phyloP scores from a whole-genome alignment of 2,888 invertebrate species.

The Nycteola revayana region DNA sequence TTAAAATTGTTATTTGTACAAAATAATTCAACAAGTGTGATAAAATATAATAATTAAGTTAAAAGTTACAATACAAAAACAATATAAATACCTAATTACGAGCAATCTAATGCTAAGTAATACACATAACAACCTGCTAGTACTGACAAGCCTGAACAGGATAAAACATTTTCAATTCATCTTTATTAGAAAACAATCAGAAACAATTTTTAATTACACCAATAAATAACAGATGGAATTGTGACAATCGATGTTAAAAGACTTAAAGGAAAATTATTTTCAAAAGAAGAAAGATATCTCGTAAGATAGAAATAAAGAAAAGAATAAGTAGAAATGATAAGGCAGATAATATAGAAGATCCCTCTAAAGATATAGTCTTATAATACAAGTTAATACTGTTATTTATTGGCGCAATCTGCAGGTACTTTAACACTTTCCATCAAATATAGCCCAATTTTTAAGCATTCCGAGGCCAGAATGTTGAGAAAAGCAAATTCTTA shows the following conservation, averaged over 20 bases:
- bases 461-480: constrained; percentile 52
- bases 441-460: constrained; percentile 54
- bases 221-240: constrained; percentile 52
- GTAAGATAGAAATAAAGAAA: constrained; percentile 19
- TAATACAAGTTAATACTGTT: constrained; percentile 33
- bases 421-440: constrained; percentile 67
- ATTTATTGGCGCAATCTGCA: constrained; percentile 70
- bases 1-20: constrained; percentile 80
- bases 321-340: constrained; percentile 18
- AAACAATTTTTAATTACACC: constrained; percentile 58
- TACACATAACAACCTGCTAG: constrained; percentile 52
- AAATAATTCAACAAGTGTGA: constrained; percentile 78
- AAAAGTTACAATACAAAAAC: constrained; percentile 69
- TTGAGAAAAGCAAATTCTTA: constrained; percentile 56
- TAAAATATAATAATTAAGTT: constrained; percentile 74
- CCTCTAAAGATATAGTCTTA: constrained; percentile 11
- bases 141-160: constrained; percentile 42
- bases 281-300: constrained; percentile 11
- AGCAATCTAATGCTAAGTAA: constrained; percentile 49
- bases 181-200: constrained; percentile 41
- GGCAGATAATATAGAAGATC: constrained; percentile 5
- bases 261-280: constrained; percentile 17
- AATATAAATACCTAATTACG: constrained; percentile 62
- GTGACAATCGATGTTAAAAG: constrained; percentile 12
- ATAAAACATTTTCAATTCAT: constrained; percentile 48